Evolutionary conservation across 2,797 vertebrate species (phyloP).

Genomic region (Tarsius wallacei): DNA sequence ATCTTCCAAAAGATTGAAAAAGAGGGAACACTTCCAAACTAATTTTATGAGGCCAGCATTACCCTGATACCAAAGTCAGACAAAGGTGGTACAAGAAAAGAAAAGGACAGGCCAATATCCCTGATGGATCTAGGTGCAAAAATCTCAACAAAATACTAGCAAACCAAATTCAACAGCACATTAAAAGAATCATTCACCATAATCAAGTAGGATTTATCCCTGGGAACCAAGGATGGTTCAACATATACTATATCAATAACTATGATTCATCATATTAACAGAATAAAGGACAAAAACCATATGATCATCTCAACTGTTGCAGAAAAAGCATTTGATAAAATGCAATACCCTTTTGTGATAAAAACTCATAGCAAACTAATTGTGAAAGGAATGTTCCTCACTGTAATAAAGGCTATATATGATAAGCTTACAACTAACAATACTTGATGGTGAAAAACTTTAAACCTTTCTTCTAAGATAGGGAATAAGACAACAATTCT

Average conservation of each 20-base stretch:
- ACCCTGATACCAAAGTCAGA: neutral
- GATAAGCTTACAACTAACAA: no score
- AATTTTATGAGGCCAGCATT: neutral
- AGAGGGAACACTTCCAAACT: no score
- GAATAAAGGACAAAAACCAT: neutral
- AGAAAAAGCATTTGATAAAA: neutral
- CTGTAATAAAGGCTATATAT: no score
- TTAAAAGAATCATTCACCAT: neutral
- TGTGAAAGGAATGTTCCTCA: neutral
- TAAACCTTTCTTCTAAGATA: no score
- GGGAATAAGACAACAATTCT: neutral
- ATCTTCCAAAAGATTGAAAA: no score
- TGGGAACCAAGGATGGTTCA: neutral
- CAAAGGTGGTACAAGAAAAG: neutral
- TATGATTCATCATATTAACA: neutral
- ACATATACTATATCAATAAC: neutral
- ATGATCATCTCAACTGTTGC: neutral
- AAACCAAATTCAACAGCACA: no score
- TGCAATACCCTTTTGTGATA: neutral
- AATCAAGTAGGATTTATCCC: neutral
- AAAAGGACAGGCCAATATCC: neutral
- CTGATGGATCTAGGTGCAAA: neutral
- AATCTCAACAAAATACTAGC: no score
- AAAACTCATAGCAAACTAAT: neutral
- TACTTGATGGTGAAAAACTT: no score